Evolutionary conservation across 2,888 invertebrate species (phyloP), one percentile per base, ranked within the genome.

Genomic region (Mycalesis mineus): DNA sequence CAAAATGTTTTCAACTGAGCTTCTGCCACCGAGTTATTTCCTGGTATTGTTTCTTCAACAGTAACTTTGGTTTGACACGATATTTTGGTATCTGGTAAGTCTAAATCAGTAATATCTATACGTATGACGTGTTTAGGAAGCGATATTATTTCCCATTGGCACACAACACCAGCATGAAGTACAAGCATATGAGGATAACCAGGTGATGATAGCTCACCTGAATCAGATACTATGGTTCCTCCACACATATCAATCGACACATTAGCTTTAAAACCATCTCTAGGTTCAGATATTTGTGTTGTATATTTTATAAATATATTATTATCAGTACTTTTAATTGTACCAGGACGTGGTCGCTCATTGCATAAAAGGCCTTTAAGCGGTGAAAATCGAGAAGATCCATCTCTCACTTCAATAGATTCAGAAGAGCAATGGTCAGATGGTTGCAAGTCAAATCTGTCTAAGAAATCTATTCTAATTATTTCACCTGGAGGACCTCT

Each of bases 401-500:
- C 98, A 78, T 98, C 97, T 62, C 93, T 91, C 7, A 98, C 72
- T 80, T 97, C 96, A 0, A 98, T 88, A 65, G 91, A 95, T 72
- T 95, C 95, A 28, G 73, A 74, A 33, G 29, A 67, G 64, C 88
- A 89, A 47, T 81, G 72, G 33, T 65, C 62, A 9, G 65, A 68
- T 17, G 65, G 56, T 51, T 85, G 85, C 14, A 97, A 84, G 74
- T 95, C 94, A 78, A 97, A 96, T 68, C 92, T 86, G 0, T 93
- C 94, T 2, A 92, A 73, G 70, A 98, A 97, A 74, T 95, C 94
- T 13, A 97, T 84, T 61, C 93, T 89, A 39, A 98, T 80, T 14
- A 92, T 91, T 78, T 95, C 93, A 0, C 95, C 96, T 0, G 92
- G 90, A 0, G 95, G 94, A 0, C 93, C 95, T 36, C 91, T 87